Evolutionary conservation across 2,797 vertebrate genomes (phyloP).

Genomic region (Rhinatrema bivittatum): DNA sequence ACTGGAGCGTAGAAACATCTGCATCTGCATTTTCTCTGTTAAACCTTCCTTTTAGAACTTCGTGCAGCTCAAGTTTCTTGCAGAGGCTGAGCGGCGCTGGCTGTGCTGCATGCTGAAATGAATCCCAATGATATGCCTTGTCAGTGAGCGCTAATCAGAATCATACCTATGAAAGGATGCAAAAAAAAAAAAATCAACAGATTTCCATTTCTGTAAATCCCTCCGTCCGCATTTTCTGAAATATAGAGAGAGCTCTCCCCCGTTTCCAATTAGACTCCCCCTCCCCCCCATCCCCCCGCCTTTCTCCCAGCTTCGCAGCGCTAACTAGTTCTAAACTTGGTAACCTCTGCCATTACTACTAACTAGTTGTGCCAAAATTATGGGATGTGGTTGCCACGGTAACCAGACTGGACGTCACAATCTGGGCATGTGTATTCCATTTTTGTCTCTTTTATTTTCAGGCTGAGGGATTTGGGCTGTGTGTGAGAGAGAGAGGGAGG

Average conservation of each 20-base stretch:
- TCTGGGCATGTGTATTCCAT: constrained; percentile 88
- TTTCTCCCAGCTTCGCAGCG: background rate
- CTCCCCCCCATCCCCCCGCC: background rate
- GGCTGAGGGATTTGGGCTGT: constrained; percentile 72
- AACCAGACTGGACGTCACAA: constrained; percentile 96
- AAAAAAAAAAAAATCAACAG: background rate
- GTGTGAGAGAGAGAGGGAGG: constrained; percentile 44
- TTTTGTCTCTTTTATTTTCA: constrained; percentile 73
- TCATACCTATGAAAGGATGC: background rate
- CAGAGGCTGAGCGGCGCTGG: too few species aligned
- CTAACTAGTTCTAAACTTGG: constrained; percentile 40
- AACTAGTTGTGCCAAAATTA: constrained; percentile 79
- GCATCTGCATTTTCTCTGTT: too few species aligned
- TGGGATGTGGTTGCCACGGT: constrained; percentile 93
- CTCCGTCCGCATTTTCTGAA: background rate
- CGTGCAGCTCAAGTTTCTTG: too few species aligned
- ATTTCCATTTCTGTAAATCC: background rate
- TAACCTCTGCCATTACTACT: constrained; percentile 39
- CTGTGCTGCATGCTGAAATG: too few species aligned
- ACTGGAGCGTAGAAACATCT: too few species aligned
- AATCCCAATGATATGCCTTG: too few species aligned
- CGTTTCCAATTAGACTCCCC: background rate
- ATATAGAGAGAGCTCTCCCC: too few species aligned
- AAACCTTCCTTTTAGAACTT: too few species aligned
- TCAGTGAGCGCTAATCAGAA: background rate